Evolutionary conservation across 2,888 invertebrate species (phyloP).

Genomic region (Dinocampus coccinellae): DNA sequence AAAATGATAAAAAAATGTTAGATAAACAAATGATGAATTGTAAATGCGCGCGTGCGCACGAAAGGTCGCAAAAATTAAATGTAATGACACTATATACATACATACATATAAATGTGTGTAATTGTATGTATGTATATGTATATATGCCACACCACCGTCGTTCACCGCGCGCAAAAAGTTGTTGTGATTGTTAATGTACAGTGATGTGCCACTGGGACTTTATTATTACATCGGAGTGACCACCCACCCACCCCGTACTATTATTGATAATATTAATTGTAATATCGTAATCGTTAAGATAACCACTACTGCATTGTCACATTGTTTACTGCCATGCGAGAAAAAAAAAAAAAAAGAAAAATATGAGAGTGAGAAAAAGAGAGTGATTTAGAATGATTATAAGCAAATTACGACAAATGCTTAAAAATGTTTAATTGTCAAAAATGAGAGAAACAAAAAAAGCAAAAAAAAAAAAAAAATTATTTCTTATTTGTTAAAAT

Average conservation of each 20-base stretch:
- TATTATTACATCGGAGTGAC: slow-evolving; percentile 65
- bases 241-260: slow-evolving; percentile 68
- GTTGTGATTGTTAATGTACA: slow-evolving; percentile 67
- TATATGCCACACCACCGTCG: slow-evolving; percentile 63
- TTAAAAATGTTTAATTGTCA: slow-evolving; percentile 20
- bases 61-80: slow-evolving; percentile 9
- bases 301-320: slow-evolving; percentile 69
- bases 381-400: slow-evolving; percentile 34
- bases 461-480: slow-evolving; percentile 29
- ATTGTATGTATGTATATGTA: neutral
- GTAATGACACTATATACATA: neutral
- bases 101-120: neutral
- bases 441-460: slow-evolving; percentile 17
- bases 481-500: slow-evolving; percentile 37
- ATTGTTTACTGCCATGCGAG: slow-evolving; percentile 69
- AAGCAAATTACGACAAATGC: slow-evolving; percentile 25
- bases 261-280: slow-evolving; percentile 57
- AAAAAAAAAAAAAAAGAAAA: slow-evolving; percentile 46
- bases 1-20: too few relatives aligned
- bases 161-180: slow-evolving; percentile 55
- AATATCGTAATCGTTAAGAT: slow-evolving; percentile 64
- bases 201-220: slow-evolving; percentile 67
- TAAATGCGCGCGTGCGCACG: slow-evolving; percentile 32
- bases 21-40: slow-evolving; percentile 28
- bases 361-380: slow-evolving; percentile 40